Evolutionary conservation across 2,888 invertebrate species (phyloP), one percentile per base, ranked within the genome.

Genomic region (Eristalis pertinax): DNA sequence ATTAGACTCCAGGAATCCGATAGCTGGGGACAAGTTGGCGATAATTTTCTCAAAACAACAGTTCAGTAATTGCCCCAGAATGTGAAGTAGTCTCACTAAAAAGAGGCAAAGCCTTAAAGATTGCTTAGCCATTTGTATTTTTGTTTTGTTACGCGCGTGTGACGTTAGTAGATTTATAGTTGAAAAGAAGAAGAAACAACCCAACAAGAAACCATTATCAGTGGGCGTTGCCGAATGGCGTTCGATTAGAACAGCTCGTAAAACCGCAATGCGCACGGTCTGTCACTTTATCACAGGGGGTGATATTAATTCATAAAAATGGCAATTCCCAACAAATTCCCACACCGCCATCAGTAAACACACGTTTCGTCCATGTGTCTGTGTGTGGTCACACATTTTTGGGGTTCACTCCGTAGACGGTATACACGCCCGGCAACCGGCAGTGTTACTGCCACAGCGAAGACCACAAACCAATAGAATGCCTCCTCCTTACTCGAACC

Each of bases 391-490:
- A 67, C 64, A 68, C 32, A 19, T 50, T 19, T 64, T 75, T 81
- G 81, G 81, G 74, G 81, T 81, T 24, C 24, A 19, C 63, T 32
- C 32, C 26, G 26, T 26, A 1, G 8, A 32, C 7, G 7, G 8
- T 32, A 67, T 80, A 80, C 38, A 38, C 13, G 13, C 13, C n/a
- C 77, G 60, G 64, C 56, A 24, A 10, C 7, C 22, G 26, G 13
- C 41, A 41, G 26, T n/a, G 50, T 50, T 8, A 50, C 78, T 68
- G 29, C 38, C n/a, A 32, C 63, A 35, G 22, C 10, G 64, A 22
- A 56, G n/a, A 67, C 41, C 62, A 62, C 41, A 86, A 75, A 60
- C 86, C 86, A 86, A 86, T 86, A 35, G 83, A 78, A 83, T 67
- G 69, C 32, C 65, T 70, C 70, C 86, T 60, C 74, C 32, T 76